phyloP scores from a whole-genome alignment of 2,113 vertebrate genomes.

The Tenrec ecaudatus region DNA sequence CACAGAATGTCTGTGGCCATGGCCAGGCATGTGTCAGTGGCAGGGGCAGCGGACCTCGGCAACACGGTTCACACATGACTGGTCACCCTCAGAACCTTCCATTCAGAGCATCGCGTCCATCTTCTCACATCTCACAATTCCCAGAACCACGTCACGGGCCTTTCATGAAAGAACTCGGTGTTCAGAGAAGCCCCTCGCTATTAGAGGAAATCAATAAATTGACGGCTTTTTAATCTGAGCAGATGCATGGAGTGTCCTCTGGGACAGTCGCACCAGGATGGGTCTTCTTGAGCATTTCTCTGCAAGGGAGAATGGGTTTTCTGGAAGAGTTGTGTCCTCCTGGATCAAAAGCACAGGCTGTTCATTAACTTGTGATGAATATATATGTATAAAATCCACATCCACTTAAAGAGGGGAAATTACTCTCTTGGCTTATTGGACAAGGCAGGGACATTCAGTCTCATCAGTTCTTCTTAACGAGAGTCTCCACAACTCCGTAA shows the following conservation, averaged over 20 bases:
- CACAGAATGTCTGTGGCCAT: conserved; percentile 68
- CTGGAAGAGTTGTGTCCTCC: conserved; percentile 49
- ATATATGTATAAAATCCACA: conserved; percentile 61
- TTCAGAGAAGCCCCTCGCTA: conserved; percentile 38
- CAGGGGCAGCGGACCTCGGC: conserved; percentile 60
- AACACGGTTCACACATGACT: conserved; percentile 51
- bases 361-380: conserved; percentile 65
- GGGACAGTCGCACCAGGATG: conserved; percentile 60
- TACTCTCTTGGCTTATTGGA: conserved; percentile 65
- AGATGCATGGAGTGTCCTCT: conserved; percentile 55
- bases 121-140: conserved; percentile 62
- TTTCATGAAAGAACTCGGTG: conserved; percentile 33
- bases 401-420: conserved; percentile 66
- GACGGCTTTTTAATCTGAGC: conserved; percentile 70
- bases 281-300: conserved; percentile 68
- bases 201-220: conserved; percentile 70
- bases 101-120: conserved; percentile 61
- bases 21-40: conserved; percentile 46
- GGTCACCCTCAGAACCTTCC: conserved; percentile 70
- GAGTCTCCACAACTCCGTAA: conserved; percentile 60
- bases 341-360: conserved; percentile 59
- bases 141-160: conserved; percentile 52
- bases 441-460: conserved; percentile 45
- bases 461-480: conserved; percentile 62
- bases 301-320: conserved; percentile 36